Evolutionary conservation across 2,797 vertebrate species (phyloP), one percentile per base, ranked within the genome.

Genomic region (Phaenicophaeus curvirostris): DNA sequence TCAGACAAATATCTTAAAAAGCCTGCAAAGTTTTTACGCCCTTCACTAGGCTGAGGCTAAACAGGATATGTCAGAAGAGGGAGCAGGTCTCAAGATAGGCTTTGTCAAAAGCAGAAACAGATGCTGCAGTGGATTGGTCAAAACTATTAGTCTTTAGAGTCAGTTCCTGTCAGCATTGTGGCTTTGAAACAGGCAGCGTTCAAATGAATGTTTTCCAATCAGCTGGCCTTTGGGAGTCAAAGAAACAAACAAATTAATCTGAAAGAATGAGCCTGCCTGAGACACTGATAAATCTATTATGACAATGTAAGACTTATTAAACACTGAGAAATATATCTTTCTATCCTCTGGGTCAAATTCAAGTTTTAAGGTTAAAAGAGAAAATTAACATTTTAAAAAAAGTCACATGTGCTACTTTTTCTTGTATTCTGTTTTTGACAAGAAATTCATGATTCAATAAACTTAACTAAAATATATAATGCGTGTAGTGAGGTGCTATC

Each of bases 161-260:
- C 68, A 72, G 54, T 24, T 89, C 23, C 42, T 83, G 35, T 75
- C 82, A 89, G 62, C 46, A 62, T n/a, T 33, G 81, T 41, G 69
- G 51, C 44, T 92, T 76, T 71, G 55, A 91, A 90, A 86, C 42
- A 84, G 55, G 55, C 85, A 71, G 23, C 50, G 59, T 67, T 79
- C 51, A 82, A 92, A 94, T 75, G 58, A 92, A 71, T 69, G 35
- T 75, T 39, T 90, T 84, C 42, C 71, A 93, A 24, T 50, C 76
- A 94, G 71, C 37, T 89, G 57, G 87, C 80, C 82, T 84, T 95
- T 81, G 59, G 85, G 73, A 96, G 69, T 76, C 76, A 92, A 94
- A 91, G 89, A 95, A 95, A 95, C 85, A 94, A 95, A 91, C 82
- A 95, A 93, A 95, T 91, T 94, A 88, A 86, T 90, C 94, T 91